Evolutionary conservation across 1,140 invertebrate species (phyloP).

Genomic region (Steinernema feltiae): DNA sequence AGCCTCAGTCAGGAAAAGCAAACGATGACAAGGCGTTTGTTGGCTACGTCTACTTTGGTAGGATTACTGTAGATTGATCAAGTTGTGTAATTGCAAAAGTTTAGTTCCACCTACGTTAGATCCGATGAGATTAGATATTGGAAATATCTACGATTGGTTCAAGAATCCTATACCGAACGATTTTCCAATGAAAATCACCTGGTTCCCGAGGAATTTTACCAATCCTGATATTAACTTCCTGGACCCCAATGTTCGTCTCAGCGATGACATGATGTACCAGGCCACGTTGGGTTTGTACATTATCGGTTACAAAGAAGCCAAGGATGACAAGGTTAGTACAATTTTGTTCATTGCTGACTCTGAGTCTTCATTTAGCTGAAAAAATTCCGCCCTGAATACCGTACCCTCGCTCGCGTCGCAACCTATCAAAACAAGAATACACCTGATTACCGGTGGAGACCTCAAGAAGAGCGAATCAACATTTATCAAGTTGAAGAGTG

Average conservation of each 20-base stretch:
- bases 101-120: slow-evolving; percentile 56
- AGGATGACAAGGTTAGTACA: slow-evolving; percentile 52
- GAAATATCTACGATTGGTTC: slow-evolving; percentile 58
- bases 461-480: slow-evolving; percentile 55
- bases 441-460: slow-evolving; percentile 50
- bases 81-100: slow-evolving; percentile 22
- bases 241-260: slow-evolving; percentile 39
- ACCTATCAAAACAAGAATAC: slow-evolving; percentile 54
- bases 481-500: slow-evolving; percentile 48
- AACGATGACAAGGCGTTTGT: slow-evolving; percentile 58
- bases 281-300: slow-evolving; percentile 56
- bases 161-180: slow-evolving; percentile 51
- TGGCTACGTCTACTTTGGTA: slow-evolving; percentile 57
- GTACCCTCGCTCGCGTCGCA: slow-evolving; percentile 43
- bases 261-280: slow-evolving; percentile 50
- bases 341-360: too few relatives aligned
- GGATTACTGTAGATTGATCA: slow-evolving; percentile 1
- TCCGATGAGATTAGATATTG: slow-evolving; percentile 58
- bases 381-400: slow-evolving; percentile 55
- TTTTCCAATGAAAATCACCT: slow-evolving; percentile 51
- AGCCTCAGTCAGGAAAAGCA: slow-evolving; percentile 57
- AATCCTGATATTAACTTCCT: slow-evolving; percentile 51
- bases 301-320: slow-evolving; percentile 54
- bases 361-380: too few relatives aligned
- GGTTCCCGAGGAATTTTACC: slow-evolving; percentile 57